A percentile compares a stretch with the other conserved stretches of the same genome.
These are phyloP conservation scores for Zaprionus lineosus DNA, from an alignment of 2,888 invertebrate species.

Conservation along the genomic window DNA sequence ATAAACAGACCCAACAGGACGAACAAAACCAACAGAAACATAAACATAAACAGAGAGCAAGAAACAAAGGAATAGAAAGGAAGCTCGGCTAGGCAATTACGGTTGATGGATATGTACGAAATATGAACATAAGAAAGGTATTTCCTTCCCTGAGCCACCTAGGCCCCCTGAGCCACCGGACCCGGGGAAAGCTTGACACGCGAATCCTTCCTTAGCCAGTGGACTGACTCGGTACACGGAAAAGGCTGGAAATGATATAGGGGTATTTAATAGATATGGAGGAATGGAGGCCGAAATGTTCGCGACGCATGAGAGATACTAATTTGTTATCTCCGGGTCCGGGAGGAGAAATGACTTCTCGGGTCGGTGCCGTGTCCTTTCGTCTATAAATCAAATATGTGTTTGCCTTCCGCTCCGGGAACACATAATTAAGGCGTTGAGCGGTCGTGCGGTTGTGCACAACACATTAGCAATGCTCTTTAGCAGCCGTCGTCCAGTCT, in stretches of 20 bases:
- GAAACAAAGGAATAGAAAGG: conserved; percentile 3
- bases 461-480: conserved; percentile 14
- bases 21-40: neutral
- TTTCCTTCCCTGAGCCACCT: neutral
- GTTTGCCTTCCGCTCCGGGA: conserved; percentile 8
- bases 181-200: conserved; percentile 36
- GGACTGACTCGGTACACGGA: too few relatives aligned
- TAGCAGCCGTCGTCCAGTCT: neutral
- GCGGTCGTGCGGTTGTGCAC: too few relatives aligned
- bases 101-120: conserved; percentile 64
- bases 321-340: conserved; percentile 49
- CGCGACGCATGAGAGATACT: conserved; percentile 38
- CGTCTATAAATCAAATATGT: conserved; percentile 53
- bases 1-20: too few relatives aligned
- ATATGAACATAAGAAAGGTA: conserved; percentile 30
- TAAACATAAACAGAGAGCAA: neutral
- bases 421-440: conserved; percentile 64
- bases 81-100: conserved; percentile 60
- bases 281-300: conserved; percentile 24
- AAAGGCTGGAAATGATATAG: conserved; percentile 10
- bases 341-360: neutral
- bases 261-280: conserved; percentile 6
- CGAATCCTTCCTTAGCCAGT: conserved; percentile 24
- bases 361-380: conserved; percentile 3
- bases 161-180: neutral